Evolutionary conservation across 1,140 invertebrate species (phyloP).

Genomic region (Drosophila bocqueti): DNA sequence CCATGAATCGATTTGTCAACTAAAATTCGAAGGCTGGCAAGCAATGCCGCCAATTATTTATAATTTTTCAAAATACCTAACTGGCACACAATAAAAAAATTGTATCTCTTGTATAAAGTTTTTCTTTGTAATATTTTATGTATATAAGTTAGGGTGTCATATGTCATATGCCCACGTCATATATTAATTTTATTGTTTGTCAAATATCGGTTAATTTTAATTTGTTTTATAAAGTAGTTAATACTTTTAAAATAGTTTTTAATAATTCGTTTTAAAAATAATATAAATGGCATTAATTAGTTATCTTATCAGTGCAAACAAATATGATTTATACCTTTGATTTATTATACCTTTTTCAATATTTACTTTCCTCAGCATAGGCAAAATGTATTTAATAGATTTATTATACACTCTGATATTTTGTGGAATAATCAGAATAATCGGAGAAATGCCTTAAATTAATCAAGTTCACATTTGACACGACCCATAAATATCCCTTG

Average conservation of each 20-base stretch:
- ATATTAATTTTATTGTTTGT: no score
- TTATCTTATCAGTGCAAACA: neutral
- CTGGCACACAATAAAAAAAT: neutral
- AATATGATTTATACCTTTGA: neutral
- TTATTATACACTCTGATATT: neutral
- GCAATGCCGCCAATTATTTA: slow-evolving; percentile 11
- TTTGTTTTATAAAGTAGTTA: no score
- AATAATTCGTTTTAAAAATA: no score
- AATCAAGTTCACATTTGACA: slow-evolving; percentile 36
- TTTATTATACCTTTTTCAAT: neutral
- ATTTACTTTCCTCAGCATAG: neutral
- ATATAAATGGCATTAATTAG: no score
- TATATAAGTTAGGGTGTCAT: no score
- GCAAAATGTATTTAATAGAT: neutral
- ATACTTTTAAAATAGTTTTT: no score
- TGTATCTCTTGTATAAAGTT: neutral
- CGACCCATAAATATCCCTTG: slow-evolving; percentile 19
- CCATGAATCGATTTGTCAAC: slow-evolving; percentile 7
- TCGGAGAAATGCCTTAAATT: slow-evolving; percentile 15
- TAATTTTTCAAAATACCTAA: neutral
- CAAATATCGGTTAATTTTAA: no score
- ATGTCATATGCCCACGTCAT: no score
- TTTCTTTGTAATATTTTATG: neutral
- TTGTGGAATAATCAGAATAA: no score
- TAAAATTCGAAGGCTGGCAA: neutral